phyloP scores from a whole-genome alignment of 92 coral and sea anemone genomes.

The Porites evermanni region DNA sequence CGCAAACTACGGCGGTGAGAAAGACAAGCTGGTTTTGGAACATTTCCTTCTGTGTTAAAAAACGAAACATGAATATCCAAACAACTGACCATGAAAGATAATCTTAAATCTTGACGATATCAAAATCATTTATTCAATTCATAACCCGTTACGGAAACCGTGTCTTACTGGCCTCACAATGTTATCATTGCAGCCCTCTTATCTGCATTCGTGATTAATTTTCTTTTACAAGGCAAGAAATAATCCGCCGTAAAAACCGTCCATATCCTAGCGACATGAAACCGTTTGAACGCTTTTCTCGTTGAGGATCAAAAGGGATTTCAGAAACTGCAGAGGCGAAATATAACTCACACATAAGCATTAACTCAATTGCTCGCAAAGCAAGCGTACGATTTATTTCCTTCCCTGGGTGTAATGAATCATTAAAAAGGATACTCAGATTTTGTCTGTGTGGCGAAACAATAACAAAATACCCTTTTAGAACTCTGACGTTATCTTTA shows the following conservation, averaged over 20 bases:
- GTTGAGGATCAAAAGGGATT: background rate
- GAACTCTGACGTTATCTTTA: slow-evolving; percentile 25
- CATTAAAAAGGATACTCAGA: slow-evolving; percentile 53
- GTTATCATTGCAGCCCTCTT: slow-evolving; percentile 11
- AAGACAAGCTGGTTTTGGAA: slow-evolving; percentile 12
- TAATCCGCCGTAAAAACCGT: slow-evolving; percentile 9
- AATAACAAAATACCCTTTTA: slow-evolving; percentile 60
- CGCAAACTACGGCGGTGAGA: slow-evolving; percentile 31
- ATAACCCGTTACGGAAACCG: slow-evolving; percentile 54
- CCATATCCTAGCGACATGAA: slow-evolving; percentile 17
- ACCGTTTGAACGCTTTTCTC: background rate
- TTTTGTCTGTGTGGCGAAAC: slow-evolving; percentile 37
- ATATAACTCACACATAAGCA: background rate
- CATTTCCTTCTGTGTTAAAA: slow-evolving; percentile 25
- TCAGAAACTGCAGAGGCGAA: background rate
- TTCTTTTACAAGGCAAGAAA: background rate
- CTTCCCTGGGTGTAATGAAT: slow-evolving; percentile 43
- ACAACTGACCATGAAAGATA: slow-evolving; percentile 7
- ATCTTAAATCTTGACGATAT: slow-evolving; percentile 18
- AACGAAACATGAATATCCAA: slow-evolving; percentile 28
- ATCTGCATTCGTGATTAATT: slow-evolving; percentile 29
- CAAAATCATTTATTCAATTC: slow-evolving; percentile 41
- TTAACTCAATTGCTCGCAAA: background rate
- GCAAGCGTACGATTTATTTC: slow-evolving; percentile 31
- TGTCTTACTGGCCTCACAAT: slow-evolving; percentile 5